A percentile compares a stretch with the other conserved stretches of the same genome.
Conservation (phyloP, 2,888 invertebrate genomes). For the Tolmerus cingulatus region DNA sequence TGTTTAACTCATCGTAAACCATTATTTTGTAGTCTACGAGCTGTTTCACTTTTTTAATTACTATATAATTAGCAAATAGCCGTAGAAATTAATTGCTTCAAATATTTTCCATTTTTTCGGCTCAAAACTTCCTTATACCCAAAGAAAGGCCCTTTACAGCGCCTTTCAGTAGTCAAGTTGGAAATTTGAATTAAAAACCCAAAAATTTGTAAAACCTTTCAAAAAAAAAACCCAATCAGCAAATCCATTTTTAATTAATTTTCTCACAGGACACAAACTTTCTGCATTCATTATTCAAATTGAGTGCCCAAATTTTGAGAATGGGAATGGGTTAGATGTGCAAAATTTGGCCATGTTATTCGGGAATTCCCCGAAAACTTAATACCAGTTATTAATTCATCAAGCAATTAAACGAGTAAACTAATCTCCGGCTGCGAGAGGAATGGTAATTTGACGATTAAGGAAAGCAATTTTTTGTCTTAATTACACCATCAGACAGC, state of each 20-base stretch:
- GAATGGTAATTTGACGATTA: constrained; percentile 20
- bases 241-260: neutral
- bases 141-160: neutral
- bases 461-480: constrained; percentile 3
- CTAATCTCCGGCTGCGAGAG: neutral
- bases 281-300: neutral
- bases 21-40: neutral
- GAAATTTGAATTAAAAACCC: neutral
- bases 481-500: constrained; percentile 17
- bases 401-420: constrained; percentile 27
- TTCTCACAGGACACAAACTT: neutral
- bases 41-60: neutral
- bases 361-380: neutral
- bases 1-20: neutral
- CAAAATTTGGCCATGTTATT: neutral
- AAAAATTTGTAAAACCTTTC: neutral
- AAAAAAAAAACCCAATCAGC: neutral
- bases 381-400: constrained; percentile 19
- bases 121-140: neutral
- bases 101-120: neutral
- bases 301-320: neutral
- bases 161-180: neutral
- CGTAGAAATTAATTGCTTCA: neutral
- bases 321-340: neutral
- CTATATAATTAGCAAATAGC: neutral